Base-by-base conservation (phyloP, 2,113 vertebrate genomes). In the Colinus virginianus region DNA sequence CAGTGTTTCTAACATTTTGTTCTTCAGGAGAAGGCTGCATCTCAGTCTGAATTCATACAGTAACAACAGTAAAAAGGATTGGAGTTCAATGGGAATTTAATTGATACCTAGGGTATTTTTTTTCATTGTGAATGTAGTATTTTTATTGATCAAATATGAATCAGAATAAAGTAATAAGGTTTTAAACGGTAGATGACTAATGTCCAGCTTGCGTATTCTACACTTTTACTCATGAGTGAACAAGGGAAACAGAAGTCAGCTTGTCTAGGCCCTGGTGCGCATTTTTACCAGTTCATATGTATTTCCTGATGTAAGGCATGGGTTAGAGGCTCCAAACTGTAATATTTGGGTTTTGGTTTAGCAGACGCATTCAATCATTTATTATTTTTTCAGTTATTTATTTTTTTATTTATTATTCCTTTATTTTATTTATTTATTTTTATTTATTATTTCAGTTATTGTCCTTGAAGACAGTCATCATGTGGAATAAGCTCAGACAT, bases 61-160 rank as follows among this genome's bases (percentile, higher is more conserved):
- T 14, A 40, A 43, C 62, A 45, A 69, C 40, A 8, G 30, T 74
- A 58, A 76, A 76, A 87, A 77, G 26, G 36, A 62, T 40, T 5
- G 30, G 11, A 38, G 7, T 14, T 75, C 78, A 83, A 80, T 51
- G 80, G 76, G 34, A 74, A 86, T 16, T 88, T 88, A 91, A 83
- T 55, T 70, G 79, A 63, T 87, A 53, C 26, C 51, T 30, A 15
- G 8, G 13, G 36, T 36, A 36, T 58, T 7, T 78, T 82, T 86
- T 91, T 91, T 58, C 7, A 49, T 67, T 70, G 38, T 75, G 85
- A 79, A 95, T 21, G 25, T 63, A 48, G 38, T 67, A 85, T 90
- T 81, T 93, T 88, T 71, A 90, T 84, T 90, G 78, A 74, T 88
- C 34, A 62, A 63, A 8, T 70, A 83, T 53, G 61, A 80, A 83